Conservation (phyloP, 2,888 invertebrate species). For the Drosophila algonquin region DNA sequence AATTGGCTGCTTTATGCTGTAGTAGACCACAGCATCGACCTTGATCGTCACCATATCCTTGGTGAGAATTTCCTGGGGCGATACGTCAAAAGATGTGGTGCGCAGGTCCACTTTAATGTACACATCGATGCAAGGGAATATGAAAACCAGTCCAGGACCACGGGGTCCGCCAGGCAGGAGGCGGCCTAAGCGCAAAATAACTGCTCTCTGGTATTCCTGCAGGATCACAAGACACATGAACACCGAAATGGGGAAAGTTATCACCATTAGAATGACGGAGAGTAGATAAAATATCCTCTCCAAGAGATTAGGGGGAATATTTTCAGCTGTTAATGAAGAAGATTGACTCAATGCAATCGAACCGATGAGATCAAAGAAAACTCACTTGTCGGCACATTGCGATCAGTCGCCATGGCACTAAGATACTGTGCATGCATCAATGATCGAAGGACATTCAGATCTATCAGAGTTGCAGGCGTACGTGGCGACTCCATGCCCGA, state of each 20-base stretch:
- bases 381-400: slow-evolving; percentile 59
- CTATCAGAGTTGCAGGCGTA: slow-evolving; percentile 5
- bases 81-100: slow-evolving; percentile 87
- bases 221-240: slow-evolving; percentile 83
- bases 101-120: slow-evolving; percentile 86
- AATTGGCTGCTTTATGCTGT: slow-evolving; percentile 89
- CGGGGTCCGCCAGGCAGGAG: slow-evolving; percentile 84
- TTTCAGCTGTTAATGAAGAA: slow-evolving; percentile 46
- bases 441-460: not conserved
- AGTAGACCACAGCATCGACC: slow-evolving; percentile 94
- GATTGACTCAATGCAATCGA: not conserved
- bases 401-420: slow-evolving; percentile 11
- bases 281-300: slow-evolving; percentile 63
- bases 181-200: slow-evolving; percentile 87
- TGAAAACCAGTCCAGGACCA: slow-evolving; percentile 86
- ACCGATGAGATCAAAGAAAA: not conserved
- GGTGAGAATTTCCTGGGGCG: slow-evolving; percentile 89
- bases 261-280: slow-evolving; percentile 62
- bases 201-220: slow-evolving; percentile 86
- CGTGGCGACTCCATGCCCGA: not conserved
- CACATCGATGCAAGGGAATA: slow-evolving; percentile 87
- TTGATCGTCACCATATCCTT: slow-evolving; percentile 96
- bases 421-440: not conserved
- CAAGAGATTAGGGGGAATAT: slow-evolving; percentile 7
- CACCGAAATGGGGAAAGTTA: slow-evolving; percentile 76